Evolutionary conservation across 2,113 vertebrate genomes (phyloP).

Genomic region (Gopherus flavomarginatus): DNA sequence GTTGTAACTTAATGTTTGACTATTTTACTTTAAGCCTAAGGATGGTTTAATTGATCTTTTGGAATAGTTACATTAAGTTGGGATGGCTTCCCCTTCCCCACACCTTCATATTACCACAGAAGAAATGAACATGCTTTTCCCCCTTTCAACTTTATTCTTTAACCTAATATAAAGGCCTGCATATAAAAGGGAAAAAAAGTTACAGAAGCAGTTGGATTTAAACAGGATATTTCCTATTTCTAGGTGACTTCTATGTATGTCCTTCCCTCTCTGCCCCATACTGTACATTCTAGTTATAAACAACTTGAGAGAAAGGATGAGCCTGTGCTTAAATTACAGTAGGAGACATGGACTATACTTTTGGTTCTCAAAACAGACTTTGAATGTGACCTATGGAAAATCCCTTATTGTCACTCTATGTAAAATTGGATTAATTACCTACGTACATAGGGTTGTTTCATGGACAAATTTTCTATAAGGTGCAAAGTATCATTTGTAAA

Average conservation of each 20-base stretch:
- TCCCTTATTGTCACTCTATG: neutral
- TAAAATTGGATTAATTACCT: neutral
- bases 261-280: neutral
- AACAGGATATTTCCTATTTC: neutral
- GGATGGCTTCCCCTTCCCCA: neutral
- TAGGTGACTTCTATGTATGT: neutral
- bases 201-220: neutral
- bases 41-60: neutral
- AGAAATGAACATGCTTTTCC: neutral
- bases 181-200: neutral
- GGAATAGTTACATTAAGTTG: neutral
- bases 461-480: neutral
- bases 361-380: neutral
- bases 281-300: neutral
- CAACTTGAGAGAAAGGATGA: neutral
- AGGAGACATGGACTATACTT: neutral
- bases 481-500: neutral
- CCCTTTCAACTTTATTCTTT: neutral
- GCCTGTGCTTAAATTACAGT: neutral
- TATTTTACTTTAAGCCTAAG: neutral
- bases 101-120: neutral
- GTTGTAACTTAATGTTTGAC: neutral
- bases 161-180: neutral
- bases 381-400: neutral
- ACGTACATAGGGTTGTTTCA: neutral